Base-by-base conservation (phyloP, 2,888 invertebrate species). In the Allophyes oxyacanthae region DNA sequence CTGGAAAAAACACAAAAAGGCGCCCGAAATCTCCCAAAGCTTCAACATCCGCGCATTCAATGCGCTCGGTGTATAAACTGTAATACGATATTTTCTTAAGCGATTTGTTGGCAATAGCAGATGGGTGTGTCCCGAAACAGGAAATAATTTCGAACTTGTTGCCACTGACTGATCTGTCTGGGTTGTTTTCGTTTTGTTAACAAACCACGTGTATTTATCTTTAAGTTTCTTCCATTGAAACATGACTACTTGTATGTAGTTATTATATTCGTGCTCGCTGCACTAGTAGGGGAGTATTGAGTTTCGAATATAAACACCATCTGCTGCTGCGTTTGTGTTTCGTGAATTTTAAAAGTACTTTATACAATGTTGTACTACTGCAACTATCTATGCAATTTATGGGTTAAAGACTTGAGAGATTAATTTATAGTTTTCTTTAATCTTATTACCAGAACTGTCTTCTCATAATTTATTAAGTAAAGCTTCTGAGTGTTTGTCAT, bases 61-160 rank as follows among this genome's bases (percentile, higher is more conserved):
- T 73, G 62, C 58, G 43, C 69, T 53, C 77, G 72, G 65, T 83
- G 73, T 83, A 82, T 79, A 83, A 84, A 85, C 70, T 78, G 92
- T 86, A 92, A 94, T 78, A 69, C 68, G 92, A 94, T 94, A 93
- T 89, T 93, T 92, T 91, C 79, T 82, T 83, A 80, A 86, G 82
- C 87, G 88, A 91, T 92, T 92, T 91, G 90, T 88, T 85, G 77
- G 84, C 79, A 83, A 85, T 84, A 77, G 85, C 89, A 89, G 85
- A 89, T 91, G 92, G 93, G 91, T 87, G 91, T 85, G 84, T 81
- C 81, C 74, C 61, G 73, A 83, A 86, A 91, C 91, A 92, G 93
- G 92, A 92, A 91, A 87, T 86, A 85, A 81, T 82, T 81, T 82
- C 75, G 81, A 88, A 91, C 86, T 91, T 92, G 93, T 90, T 85